Base-by-base conservation (phyloP, 2,888 invertebrate species). In the Dolichopus griseipennis region DNA sequence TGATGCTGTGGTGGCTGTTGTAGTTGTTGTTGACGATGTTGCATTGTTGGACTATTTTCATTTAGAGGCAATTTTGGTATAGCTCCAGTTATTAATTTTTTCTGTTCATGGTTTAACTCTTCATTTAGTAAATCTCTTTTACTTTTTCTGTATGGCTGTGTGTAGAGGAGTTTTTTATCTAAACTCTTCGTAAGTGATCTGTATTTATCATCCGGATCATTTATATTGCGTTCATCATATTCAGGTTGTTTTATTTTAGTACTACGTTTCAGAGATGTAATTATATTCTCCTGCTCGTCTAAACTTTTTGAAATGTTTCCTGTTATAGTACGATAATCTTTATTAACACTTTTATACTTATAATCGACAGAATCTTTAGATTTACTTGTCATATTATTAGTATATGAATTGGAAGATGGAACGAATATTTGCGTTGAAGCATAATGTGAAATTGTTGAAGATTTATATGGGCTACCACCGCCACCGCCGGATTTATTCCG, bases 41-140 rank as follows among this genome's bases (percentile, higher is more conserved):
- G 63, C 20, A 15, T 22, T 6, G 65, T 33, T 66, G n/a, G 7
- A 20, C 33, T n/a, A 27, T 27, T 27, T 20, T 65, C 66, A 68
- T 22, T 67, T 61, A 70, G 63, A 33, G 71, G 70, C 6, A 73
- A 72, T 67, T 80, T 81, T 5, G 80, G 79, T 73, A 80, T 78
- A 21, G 81, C 79, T 3, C 80, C 80, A 0, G 79, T 79, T 61
- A 18, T 10, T 27, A 6, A 43, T 43, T 9, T 63, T 34, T 66
- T 66, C 5, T 8, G 20, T 43, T n/a, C 20, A 63, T 63, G 27
- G 1, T 3, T 20, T 1, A 52, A 6, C 6, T 52, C 52, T 12
- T 52, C 52, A 3, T 52, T n/a, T 52, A 1, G 18, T 52, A 52
- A 52, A 52, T 52, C 52, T 52, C 15, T 52, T 52, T 52, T 52